These are phyloP conservation scores for Myrmecobius fasciatus DNA, from an alignment of 2,113 vertebrate genomes.

Conservation along the genomic window DNA sequence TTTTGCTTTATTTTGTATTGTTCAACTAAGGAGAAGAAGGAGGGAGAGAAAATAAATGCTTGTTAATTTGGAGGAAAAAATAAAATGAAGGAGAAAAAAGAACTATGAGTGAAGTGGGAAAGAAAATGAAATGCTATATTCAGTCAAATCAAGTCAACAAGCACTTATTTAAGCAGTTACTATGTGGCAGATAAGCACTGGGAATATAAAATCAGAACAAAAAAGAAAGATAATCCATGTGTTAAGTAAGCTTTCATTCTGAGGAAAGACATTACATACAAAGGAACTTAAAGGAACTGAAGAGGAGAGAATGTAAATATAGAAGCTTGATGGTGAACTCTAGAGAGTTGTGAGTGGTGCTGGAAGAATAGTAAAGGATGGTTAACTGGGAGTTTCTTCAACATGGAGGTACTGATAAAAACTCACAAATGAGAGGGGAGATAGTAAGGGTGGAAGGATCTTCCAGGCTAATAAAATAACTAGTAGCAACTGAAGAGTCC, in stretches of 20 bases:
- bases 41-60: background rate
- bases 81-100: background rate
- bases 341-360: background rate
- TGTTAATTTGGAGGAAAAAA: background rate
- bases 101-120: background rate
- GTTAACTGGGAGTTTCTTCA: background rate
- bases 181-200: background rate
- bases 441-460: background rate
- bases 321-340: background rate
- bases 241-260: background rate
- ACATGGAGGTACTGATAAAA: background rate
- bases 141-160: background rate
- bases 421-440: background rate
- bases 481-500: background rate
- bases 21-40: background rate
- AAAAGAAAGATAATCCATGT: background rate
- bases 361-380: background rate
- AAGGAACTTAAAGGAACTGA: background rate
- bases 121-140: background rate
- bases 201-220: background rate
- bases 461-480: background rate
- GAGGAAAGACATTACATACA: background rate
- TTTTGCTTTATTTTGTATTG: background rate
- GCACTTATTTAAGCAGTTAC: background rate
- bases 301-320: background rate